Evolutionary conservation across 2,113 vertebrate species (phyloP).

Genomic region (Laticauda laticaudata): DNA sequence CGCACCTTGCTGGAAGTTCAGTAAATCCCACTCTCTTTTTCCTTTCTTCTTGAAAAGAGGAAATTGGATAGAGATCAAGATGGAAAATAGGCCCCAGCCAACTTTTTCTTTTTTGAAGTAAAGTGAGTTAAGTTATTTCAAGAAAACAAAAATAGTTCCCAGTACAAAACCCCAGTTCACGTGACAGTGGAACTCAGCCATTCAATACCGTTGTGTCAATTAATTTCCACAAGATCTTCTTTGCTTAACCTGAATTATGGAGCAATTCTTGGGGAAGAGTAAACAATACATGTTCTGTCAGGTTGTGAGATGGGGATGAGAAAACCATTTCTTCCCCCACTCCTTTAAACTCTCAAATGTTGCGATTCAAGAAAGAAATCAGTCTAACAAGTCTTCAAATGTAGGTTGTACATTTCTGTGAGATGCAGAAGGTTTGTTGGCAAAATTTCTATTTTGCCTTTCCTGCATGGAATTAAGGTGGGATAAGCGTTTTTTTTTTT

Average conservation of each 20-base stretch:
- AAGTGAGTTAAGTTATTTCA: background rate
- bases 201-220: background rate
- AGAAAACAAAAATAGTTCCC: background rate
- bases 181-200: background rate
- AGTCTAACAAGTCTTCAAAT: background rate
- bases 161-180: background rate
- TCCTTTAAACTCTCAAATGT: background rate
- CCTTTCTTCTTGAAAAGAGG: conserved; percentile 1
- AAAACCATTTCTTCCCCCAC: background rate
- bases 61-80: background rate
- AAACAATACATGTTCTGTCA: background rate
- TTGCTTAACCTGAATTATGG: background rate
- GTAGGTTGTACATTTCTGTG: background rate
- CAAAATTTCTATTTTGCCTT: background rate
- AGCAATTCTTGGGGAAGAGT: background rate
- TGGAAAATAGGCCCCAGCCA: background rate
- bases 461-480: background rate
- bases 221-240: background rate
- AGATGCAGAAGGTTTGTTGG: background rate
- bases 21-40: background rate
- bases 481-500: background rate
- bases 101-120: background rate
- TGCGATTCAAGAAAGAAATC: background rate
- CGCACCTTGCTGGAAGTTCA: background rate
- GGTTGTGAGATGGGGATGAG: background rate